These are phyloP conservation scores for Paedocypris sp. DNA, from an alignment of 2,113 vertebrate genomes.

Conservation along the genomic window DNA sequence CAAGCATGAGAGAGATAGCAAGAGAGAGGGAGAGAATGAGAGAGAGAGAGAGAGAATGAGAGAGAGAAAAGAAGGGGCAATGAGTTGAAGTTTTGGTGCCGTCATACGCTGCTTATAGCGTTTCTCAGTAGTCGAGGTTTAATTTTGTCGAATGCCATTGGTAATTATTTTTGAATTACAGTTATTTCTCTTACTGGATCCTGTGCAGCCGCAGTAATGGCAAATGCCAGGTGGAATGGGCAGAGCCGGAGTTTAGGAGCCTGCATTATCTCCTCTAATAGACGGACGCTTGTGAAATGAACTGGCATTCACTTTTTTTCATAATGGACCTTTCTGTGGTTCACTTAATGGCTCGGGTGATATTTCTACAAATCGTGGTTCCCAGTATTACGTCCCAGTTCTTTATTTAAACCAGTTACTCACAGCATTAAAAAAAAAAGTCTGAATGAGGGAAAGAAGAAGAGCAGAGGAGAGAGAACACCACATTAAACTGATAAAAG, in stretches of 20 bases:
- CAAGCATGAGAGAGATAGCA: too few species aligned
- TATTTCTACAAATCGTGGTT: constrained; percentile 1
- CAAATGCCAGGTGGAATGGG: constrained; percentile 10
- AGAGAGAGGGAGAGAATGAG: neutral
- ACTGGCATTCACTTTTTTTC: constrained; percentile 10
- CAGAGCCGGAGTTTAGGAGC: constrained; percentile 4
- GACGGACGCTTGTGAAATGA: neutral
- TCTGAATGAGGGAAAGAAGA: neutral
- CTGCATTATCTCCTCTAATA: constrained; percentile 19
- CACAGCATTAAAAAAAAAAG: neutral
- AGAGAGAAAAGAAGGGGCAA: neutral
- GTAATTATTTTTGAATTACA: constrained; percentile 22
- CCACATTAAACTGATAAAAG: too few species aligned
- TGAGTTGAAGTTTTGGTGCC: constrained; percentile 5
- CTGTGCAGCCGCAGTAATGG: neutral
- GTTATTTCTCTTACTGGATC: constrained; percentile 16
- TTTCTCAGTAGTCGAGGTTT: constrained; percentile 3
- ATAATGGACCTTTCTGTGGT: constrained; percentile 2
- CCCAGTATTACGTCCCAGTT: neutral
- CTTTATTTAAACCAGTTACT: constrained; percentile 7
- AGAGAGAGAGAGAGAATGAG: neutral
- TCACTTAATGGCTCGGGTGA: constrained; percentile 5
- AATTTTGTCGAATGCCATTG: constrained; percentile 18
- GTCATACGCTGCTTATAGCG: neutral
- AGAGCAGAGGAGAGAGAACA: neutral